Percentiles rank a stretch among this genome's conserved stretches.
Conservation (phyloP, 1,140 invertebrate species). For the Zaprionus inermis region DNA sequence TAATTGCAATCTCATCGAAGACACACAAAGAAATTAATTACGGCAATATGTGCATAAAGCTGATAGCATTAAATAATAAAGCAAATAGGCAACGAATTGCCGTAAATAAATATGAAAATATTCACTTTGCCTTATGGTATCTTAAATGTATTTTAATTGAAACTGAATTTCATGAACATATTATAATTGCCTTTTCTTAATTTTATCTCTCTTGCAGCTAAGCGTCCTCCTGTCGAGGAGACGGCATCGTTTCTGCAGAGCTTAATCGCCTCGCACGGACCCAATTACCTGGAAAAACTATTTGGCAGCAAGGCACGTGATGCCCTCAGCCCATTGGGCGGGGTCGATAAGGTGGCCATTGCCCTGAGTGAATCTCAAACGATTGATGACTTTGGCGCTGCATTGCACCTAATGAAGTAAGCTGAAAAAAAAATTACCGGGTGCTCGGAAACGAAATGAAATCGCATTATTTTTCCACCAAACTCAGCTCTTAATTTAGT, state of each 20-base stretch:
- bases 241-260: constrained; percentile 97
- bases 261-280: constrained; percentile 95
- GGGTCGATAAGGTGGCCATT: constrained; percentile 96
- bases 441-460: neutral
- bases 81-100: neutral
- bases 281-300: constrained; percentile 97
- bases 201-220: constrained; percentile 87
- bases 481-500: constrained; percentile 56
- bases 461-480: constrained; percentile 29
- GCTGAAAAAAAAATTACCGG: constrained; percentile 18
- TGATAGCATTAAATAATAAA: constrained; percentile 1
- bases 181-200: constrained; percentile 8
- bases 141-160: neutral
- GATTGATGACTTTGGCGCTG: constrained; percentile 88
- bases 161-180: neutral
- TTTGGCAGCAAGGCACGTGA: constrained; percentile 97
- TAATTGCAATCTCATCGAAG: constrained; percentile 1
- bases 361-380: constrained; percentile 97
- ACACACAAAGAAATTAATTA: constrained; percentile 2
- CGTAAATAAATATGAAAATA: neutral
- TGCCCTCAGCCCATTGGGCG: constrained; percentile 94
- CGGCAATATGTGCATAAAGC: constrained; percentile 2
- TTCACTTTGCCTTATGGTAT: neutral
- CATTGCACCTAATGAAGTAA: constrained; percentile 84
- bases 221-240: constrained; percentile 97